phyloP scores from a whole-genome alignment of 2,888 invertebrate species.

The Stegophylla sp. region DNA sequence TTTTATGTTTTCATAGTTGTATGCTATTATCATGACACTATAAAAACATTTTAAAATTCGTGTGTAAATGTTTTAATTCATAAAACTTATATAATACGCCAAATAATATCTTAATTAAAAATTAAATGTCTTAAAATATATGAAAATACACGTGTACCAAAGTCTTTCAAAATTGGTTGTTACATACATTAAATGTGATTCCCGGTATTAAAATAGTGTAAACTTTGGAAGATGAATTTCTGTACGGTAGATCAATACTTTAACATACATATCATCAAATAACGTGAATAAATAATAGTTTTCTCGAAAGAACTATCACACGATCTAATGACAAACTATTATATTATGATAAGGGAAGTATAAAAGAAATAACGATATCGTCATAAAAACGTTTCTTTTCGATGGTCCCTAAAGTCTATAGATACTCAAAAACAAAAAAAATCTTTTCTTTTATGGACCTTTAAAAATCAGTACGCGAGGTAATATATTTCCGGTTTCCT shows the following conservation, averaged over 20 bases:
- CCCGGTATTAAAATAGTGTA: neutral
- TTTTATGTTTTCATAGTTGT: too few relatives aligned
- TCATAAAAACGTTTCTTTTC: slow-evolving; percentile 26
- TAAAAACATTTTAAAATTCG: too few relatives aligned
- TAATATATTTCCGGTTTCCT: neutral
- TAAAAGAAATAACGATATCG: slow-evolving; percentile 6
- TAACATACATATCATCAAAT: slow-evolving; percentile 7
- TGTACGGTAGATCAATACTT: too few relatives aligned
- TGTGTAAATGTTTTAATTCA: too few relatives aligned
- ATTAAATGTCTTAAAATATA: too few relatives aligned
- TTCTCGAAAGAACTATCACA: slow-evolving; percentile 18
- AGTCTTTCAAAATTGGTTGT: neutral
- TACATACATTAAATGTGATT: neutral
- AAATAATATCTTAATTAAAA: too few relatives aligned
- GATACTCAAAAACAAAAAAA: neutral
- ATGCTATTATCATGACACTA: too few relatives aligned
- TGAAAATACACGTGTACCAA: neutral
- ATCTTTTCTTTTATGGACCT: slow-evolving; percentile 29
- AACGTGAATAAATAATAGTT: neutral
- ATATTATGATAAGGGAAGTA: slow-evolving; percentile 1
- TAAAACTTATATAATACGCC: too few relatives aligned
- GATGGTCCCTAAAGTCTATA: neutral
- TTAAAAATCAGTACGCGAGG: slow-evolving; percentile 19
- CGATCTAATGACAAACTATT: slow-evolving; percentile 16
- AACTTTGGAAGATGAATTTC: neutral